These are phyloP conservation scores for Aselliscus stoliczkanus DNA, from an alignment of 2,797 vertebrate species.

Conservation along the genomic window DNA sequence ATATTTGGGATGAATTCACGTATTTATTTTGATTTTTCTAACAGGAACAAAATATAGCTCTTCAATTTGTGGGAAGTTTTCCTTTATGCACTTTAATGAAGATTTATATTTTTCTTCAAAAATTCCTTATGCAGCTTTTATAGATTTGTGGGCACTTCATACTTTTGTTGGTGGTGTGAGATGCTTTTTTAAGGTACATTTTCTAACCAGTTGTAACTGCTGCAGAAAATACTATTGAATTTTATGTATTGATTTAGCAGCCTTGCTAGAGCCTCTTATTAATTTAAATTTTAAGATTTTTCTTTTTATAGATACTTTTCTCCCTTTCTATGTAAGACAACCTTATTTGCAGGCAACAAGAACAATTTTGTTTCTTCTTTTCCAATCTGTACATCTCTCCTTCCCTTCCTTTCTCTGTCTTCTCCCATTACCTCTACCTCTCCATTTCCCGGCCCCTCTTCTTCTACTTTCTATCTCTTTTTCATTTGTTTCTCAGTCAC, in stretches of 20 bases:
- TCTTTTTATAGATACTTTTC: not conserved
- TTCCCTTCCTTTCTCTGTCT: not conserved
- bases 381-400: not conserved
- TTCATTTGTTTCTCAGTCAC: not conserved
- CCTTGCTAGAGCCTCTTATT: not conserved
- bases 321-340: not conserved
- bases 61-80: not conserved
- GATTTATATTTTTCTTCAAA: not conserved
- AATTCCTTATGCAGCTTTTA: not conserved
- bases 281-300: not conserved
- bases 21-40: not conserved
- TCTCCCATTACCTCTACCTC: not conserved
- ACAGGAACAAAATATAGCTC: not conserved
- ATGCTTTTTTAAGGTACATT: not conserved
- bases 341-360: not conserved
- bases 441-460: not conserved
- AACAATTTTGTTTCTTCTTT: not conserved
- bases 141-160: not conserved
- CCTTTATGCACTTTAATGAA: not conserved
- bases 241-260: not conserved
- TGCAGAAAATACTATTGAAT: not conserved
- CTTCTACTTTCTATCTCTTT: not conserved
- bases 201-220: not conserved
- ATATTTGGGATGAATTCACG: not conserved
- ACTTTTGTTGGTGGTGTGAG: not conserved